phyloP scores from a whole-genome alignment of 2,113 vertebrate species.

The Alaudala cheleensis region DNA sequence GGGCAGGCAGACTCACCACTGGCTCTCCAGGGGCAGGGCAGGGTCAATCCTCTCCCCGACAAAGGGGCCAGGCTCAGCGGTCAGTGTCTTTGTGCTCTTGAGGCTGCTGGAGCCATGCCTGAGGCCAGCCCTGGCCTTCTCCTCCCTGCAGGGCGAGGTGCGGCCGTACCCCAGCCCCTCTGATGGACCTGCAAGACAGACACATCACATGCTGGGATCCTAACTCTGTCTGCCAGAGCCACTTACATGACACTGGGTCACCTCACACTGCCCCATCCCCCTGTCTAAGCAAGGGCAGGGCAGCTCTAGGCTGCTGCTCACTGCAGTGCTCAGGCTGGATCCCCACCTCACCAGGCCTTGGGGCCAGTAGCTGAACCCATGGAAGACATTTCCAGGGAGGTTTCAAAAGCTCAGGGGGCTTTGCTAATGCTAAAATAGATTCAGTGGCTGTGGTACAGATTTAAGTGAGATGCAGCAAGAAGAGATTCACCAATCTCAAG shows the following conservation, averaged over 20 bases:
- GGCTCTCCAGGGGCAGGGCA: constrained; percentile 89
- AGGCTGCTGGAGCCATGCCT: constrained; percentile 84
- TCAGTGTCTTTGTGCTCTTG: constrained; percentile 85
- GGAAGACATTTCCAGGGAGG: neutral
- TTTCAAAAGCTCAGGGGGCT: neutral
- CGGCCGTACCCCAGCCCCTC: constrained; percentile 84
- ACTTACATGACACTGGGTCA: neutral
- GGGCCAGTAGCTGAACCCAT: neutral
- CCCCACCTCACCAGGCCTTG: neutral
- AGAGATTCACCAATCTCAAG: neutral
- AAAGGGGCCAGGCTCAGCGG: constrained; percentile 79
- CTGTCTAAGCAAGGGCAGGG: neutral
- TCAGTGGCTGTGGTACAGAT: fast-evolving
- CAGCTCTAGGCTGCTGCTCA: neutral
- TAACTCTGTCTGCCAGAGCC: neutral
- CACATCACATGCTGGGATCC: neutral
- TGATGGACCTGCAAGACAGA: constrained; percentile 83
- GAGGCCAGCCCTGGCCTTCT: constrained; percentile 83
- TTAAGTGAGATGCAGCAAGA: neutral
- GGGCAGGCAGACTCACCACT: constrained; percentile 88
- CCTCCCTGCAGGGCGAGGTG: constrained; percentile 87
- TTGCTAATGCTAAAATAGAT: neutral
- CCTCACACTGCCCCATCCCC: neutral
- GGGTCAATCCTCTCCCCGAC: constrained; percentile 92
- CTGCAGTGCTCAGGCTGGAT: neutral